Conservation (phyloP, 92 coral and sea anemone species). For the Epizoanthus scotinus region DNA sequence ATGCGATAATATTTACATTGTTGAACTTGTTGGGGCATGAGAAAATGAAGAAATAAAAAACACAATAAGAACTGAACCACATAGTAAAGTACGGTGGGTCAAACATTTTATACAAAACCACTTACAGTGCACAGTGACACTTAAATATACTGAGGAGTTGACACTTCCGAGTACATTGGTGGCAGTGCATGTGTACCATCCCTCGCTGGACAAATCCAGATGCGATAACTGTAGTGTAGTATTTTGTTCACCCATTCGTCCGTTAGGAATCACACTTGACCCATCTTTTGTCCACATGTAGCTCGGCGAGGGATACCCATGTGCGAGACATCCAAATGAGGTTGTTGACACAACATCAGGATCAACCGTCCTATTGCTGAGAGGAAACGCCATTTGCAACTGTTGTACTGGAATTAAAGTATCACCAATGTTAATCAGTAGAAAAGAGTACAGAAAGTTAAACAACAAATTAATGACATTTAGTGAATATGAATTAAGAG, state of each 20-base stretch:
- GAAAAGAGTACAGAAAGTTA: not conserved
- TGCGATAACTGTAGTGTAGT: not conserved
- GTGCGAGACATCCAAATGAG: constrained; percentile 6
- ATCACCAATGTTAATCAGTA: not conserved
- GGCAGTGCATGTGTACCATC: constrained; percentile 31
- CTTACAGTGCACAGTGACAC: not conserved
- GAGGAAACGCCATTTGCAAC: constrained; percentile 7
- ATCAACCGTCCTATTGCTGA: constrained; percentile 15
- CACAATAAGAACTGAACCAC: no score
- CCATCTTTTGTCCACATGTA: constrained; percentile 29
- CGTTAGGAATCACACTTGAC: not conserved
- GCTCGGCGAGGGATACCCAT: constrained; percentile 26
- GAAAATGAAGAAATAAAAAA: no score
- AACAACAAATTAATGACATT: no score
- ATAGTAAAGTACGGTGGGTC: not conserved
- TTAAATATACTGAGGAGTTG: constrained; percentile 22
- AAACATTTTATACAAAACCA: not conserved
- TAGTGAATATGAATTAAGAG: no score
- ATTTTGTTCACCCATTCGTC: not conserved
- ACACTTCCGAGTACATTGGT: constrained; percentile 14
- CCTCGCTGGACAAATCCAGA: not conserved
- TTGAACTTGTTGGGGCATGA: no score
- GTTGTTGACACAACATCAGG: not conserved
- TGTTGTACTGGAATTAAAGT: not conserved
- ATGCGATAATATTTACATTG: no score